phyloP scores from a whole-genome alignment of 1,140 invertebrate genomes.

The Nasonia giraulti region DNA sequence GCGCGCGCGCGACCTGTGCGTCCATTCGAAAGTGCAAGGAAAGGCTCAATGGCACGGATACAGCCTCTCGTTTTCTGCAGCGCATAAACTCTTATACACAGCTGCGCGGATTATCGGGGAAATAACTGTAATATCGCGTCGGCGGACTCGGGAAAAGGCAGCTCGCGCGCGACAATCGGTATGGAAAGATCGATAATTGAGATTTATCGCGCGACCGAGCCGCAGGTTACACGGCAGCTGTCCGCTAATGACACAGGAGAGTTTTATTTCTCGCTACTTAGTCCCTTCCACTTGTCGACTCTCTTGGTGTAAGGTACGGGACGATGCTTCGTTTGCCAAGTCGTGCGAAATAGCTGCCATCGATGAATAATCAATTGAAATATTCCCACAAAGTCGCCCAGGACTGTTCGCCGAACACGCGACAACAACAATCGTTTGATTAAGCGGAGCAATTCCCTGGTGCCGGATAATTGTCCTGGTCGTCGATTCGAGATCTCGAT shows the following conservation, averaged over 20 bases:
- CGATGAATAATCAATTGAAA: too few relatives aligned
- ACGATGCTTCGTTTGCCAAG: too few relatives aligned
- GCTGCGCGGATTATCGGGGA: slow-evolving; percentile 16
- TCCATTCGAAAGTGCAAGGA: slow-evolving; percentile 7
- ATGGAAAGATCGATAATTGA: slow-evolving; percentile 37
- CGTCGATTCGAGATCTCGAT: slow-evolving; percentile 8
- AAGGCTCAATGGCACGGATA: background rate
- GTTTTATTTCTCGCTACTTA: background rate
- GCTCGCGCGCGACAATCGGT: background rate
- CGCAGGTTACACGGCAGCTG: background rate
- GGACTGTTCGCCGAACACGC: background rate
- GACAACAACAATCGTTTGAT: slow-evolving; percentile 16
- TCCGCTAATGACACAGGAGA: slow-evolving; percentile 7
- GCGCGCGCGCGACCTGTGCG: background rate
- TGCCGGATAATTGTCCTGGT: background rate
- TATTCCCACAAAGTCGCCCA: background rate
- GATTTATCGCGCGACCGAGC: slow-evolving; percentile 13
- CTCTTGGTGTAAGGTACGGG: too few relatives aligned
- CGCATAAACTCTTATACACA: too few relatives aligned
- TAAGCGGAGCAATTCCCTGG: slow-evolving; percentile 4
- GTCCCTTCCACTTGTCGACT: too few relatives aligned
- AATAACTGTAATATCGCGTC: slow-evolving; percentile 24
- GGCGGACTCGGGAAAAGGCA: background rate
- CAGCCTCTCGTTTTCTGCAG: too few relatives aligned
- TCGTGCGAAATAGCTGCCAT: too few relatives aligned